phyloP scores from a whole-genome alignment of 2,113 vertebrate genomes.

The Coptodon bakossiorum region DNA sequence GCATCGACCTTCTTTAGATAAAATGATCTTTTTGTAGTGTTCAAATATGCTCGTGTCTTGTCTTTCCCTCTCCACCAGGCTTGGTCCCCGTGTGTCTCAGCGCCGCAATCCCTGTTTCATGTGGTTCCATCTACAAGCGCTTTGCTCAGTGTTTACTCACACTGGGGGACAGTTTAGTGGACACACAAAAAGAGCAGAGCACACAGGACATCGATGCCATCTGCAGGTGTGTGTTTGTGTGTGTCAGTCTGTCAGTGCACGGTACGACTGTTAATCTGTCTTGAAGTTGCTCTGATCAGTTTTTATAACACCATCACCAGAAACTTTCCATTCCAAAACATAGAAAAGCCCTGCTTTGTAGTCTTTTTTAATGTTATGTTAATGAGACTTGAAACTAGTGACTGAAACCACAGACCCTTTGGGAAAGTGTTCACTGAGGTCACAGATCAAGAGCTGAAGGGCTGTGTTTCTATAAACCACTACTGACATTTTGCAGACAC shows the following conservation, averaged over 20 bases:
- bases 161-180: conserved; percentile 85
- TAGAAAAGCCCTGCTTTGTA: neutral
- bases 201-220: conserved; percentile 81
- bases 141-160: conserved; percentile 89
- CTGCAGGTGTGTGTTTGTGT: conserved; percentile 78
- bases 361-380: neutral
- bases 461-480: neutral
- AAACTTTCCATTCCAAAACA: neutral
- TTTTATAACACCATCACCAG: neutral
- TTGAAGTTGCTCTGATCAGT: neutral
- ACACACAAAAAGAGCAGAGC: conserved; percentile 58
- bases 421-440: neutral
- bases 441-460: neutral
- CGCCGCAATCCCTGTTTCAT: conserved; percentile 67
- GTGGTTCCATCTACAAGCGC: conserved; percentile 87
- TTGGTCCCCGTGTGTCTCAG: conserved; percentile 40
- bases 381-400: neutral
- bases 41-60: neutral
- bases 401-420: neutral
- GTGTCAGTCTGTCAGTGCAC: neutral
- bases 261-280: neutral
- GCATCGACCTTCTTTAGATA: neutral
- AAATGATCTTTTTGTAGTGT: neutral
- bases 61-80: conserved; percentile 19
- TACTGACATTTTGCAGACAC: neutral